Conservation (phyloP, 2,113 vertebrate species). For the Choloepus hoffmanni region DNA sequence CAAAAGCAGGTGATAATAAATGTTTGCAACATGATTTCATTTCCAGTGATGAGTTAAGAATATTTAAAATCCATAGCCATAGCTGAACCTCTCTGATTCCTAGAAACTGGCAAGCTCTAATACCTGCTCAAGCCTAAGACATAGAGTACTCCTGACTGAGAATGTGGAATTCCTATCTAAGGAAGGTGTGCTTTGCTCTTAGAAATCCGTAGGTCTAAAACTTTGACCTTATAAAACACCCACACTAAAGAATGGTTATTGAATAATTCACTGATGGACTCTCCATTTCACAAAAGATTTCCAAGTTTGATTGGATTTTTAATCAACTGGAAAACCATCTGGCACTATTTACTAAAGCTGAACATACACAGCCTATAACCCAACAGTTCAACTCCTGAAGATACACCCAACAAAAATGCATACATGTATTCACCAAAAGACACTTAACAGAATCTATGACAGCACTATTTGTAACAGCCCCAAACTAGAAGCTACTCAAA, state of each 20-base stretch:
- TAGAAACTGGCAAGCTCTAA: neutral
- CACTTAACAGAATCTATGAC: neutral
- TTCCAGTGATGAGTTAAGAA: slow-evolving; percentile 15
- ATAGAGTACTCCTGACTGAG: neutral
- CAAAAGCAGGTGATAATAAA: neutral
- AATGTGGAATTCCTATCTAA: neutral
- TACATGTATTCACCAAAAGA: neutral
- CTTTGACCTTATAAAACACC: neutral
- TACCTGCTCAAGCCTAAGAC: neutral
- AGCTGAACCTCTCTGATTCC: neutral
- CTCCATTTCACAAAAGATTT: neutral
- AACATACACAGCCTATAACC: neutral
- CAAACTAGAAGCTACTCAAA: neutral
- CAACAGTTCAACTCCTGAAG: slow-evolving; percentile 5
- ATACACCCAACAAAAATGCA: neutral
- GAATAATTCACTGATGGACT: neutral
- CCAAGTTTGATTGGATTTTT: neutral
- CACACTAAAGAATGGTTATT: neutral
- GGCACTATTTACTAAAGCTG: neutral
- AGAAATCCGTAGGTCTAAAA: neutral
- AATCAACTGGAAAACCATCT: neutral
- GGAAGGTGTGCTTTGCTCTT: neutral
- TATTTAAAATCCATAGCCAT: slow-evolving; percentile 47
- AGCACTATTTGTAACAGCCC: neutral
- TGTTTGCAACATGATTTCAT: neutral